A percentile compares a stretch with the other conserved stretches of the same genome.
Conservation (phyloP, 2,888 invertebrate genomes). For the Coenonympha glycerion region DNA sequence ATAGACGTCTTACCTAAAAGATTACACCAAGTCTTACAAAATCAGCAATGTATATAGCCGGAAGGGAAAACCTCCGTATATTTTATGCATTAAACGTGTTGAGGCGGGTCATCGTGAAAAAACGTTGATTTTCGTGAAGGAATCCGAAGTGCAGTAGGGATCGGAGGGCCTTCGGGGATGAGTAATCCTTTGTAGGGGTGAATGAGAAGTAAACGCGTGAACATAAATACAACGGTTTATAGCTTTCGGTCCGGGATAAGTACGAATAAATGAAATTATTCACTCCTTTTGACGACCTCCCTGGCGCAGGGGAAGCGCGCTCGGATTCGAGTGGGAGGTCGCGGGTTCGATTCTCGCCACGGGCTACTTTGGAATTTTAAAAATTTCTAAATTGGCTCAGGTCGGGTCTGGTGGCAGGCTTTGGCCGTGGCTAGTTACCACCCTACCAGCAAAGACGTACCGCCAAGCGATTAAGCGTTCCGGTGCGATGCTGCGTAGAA, state of each 20-base stretch:
- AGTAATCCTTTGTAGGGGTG: neutral
- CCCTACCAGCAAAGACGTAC: too few species aligned
- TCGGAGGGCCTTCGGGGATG: too few species aligned
- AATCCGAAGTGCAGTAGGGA: constrained; percentile 61
- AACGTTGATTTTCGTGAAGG: constrained; percentile 59
- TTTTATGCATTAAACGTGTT: constrained; percentile 30
- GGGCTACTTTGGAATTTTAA: too few species aligned
- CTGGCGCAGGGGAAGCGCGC: too few species aligned
- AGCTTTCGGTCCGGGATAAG: neutral
- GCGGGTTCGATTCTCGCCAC: too few species aligned
- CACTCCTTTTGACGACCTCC: too few species aligned
- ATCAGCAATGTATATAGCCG: constrained; percentile 35
- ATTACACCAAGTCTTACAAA: neutral
- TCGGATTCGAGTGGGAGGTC: too few species aligned
- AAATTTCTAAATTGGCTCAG: too few species aligned
- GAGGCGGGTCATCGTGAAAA: constrained; percentile 49
- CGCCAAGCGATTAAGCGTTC: too few species aligned
- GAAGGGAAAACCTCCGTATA: constrained; percentile 9
- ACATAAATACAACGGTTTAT: neutral
- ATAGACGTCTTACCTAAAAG: neutral
- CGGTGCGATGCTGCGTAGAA: too few species aligned
- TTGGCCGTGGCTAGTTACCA: too few species aligned
- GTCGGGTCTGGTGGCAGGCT: too few species aligned
- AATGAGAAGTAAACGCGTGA: neutral
- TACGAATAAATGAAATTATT: neutral